A percentile compares a stretch with the other conserved stretches of the same genome.
Evolutionary conservation across 2,113 vertebrate species (phyloP).

Genomic region (Carassius carassius): DNA sequence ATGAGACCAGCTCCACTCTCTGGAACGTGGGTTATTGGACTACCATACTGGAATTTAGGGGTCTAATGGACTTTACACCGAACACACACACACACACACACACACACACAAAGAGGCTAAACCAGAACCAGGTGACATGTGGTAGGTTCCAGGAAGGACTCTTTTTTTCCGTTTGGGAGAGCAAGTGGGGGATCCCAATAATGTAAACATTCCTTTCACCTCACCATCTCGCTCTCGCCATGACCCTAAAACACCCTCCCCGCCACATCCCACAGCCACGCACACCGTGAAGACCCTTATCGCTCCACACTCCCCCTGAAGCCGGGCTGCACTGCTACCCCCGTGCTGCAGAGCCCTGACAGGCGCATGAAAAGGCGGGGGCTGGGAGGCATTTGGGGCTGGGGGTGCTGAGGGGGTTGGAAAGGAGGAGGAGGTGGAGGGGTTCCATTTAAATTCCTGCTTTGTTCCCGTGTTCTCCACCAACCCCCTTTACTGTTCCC

Average conservation of each 20-base stretch:
- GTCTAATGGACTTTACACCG: conserved; percentile 12
- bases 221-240: conserved; percentile 25
- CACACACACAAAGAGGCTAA: conserved; percentile 13
- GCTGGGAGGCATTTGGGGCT: conserved; percentile 47
- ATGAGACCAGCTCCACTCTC: background rate
- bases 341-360: conserved; percentile 44
- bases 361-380: conserved; percentile 51
- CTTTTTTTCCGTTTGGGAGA: conserved; percentile 26
- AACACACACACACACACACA: conserved; percentile 39
- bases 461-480: conserved; percentile 61
- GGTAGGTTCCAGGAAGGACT: background rate
- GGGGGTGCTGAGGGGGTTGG: conserved; percentile 1
- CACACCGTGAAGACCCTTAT: conserved; percentile 51
- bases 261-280: conserved; percentile 12
- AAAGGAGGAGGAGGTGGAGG: conserved; percentile 38
- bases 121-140: conserved; percentile 33
- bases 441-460: conserved; percentile 65
- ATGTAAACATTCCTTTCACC: conserved; percentile 50
- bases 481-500: conserved; percentile 40
- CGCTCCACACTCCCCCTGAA: conserved; percentile 50
- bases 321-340: conserved; percentile 44
- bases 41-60: conserved; percentile 3
- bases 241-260: conserved; percentile 42
- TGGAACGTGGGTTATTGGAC: conserved; percentile 10
- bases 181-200: conserved; percentile 47